Evolutionary conservation across 2,888 invertebrate genomes (phyloP), one percentile per base, ranked within the genome.

Genomic region (Eutolmus rufibarbis): DNA sequence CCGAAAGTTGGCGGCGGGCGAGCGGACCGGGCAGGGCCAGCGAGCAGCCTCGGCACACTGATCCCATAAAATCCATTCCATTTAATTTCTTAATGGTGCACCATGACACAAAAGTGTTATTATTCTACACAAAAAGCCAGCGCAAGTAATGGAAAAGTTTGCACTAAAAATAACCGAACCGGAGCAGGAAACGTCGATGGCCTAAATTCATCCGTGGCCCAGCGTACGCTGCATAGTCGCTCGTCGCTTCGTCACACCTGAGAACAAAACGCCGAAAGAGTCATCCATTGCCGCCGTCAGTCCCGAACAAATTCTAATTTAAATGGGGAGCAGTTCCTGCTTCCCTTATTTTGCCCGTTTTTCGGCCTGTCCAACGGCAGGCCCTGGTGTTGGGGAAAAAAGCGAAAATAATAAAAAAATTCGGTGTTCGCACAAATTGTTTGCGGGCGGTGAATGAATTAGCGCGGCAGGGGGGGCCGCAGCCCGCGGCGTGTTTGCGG

Each of bases 81-180:
- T 82, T 82, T 82, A 82, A 82, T 82, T 82, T 82, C 82, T 82
- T 82, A 56, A 82, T 82, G 56, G 82, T 34, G 82, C 9, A 82
- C 82, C 82, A 31, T 82, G 82, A 57, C 82, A 82, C 56, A 82
- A 56, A 82, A 56, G 28, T 56, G 31, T 82, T 82, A 56, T 82
- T 82, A 82, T 34, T 79, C 28, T 28, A 40, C 23, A 37, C 19
- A 79, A 79, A 79, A 37, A 79, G 19, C 51, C n/a, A 46, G 23
- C 9, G 16, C 46, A 51, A 79, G 28, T 46, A 79, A 79, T 79
- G 79, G 23, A 79, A 78, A 78, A 23, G 37, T 79, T 46, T 46
- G 28, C 23, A 78, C 78, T 40, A 79, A 46, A 79, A 79, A 79
- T 79, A 40, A 46, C 46, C 16, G 23, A 46, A 19, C 9, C 16